phyloP scores from a whole-genome alignment of 2,113 vertebrate species.

The Typhlomys cinereus region DNA sequence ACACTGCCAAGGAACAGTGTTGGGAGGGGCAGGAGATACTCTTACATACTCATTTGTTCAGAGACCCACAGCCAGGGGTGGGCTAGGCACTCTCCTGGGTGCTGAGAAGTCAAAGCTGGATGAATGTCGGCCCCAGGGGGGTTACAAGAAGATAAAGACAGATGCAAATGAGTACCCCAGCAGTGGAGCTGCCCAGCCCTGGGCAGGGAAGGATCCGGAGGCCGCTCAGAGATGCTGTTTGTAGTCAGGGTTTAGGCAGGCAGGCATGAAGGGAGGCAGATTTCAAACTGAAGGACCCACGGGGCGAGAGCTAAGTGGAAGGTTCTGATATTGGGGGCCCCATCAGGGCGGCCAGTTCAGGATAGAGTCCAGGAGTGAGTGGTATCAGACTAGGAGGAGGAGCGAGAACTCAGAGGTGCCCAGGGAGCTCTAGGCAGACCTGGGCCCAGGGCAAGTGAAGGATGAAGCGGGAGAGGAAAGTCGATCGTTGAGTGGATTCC shows the following conservation, averaged over 20 bases:
- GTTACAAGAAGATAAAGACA: neutral
- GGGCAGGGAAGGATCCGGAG: neutral
- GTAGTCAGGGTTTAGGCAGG: neutral
- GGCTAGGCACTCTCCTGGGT: neutral
- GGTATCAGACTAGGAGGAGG: accelerated
- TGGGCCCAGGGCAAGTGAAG: neutral
- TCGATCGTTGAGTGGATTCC: neutral
- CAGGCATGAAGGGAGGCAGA: neutral
- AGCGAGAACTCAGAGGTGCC: neutral
- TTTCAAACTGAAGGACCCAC: neutral
- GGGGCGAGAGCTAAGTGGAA: neutral
- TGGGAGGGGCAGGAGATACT: neutral
- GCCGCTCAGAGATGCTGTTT: neutral
- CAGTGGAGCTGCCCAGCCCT: neutral
- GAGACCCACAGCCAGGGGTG: neutral
- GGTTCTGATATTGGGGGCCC: neutral
- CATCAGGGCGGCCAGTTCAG: neutral
- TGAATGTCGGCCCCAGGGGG: neutral
- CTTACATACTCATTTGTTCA: neutral
- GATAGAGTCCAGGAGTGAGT: too few relatives aligned
- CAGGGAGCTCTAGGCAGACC: neutral
- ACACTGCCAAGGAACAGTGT: neutral
- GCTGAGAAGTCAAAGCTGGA: neutral
- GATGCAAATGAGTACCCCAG: too few relatives aligned
- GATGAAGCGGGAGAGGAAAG: neutral